These are phyloP conservation scores for Hiodon alosoides DNA, from an alignment of 2,113 vertebrate genomes.

Conservation along the genomic window DNA sequence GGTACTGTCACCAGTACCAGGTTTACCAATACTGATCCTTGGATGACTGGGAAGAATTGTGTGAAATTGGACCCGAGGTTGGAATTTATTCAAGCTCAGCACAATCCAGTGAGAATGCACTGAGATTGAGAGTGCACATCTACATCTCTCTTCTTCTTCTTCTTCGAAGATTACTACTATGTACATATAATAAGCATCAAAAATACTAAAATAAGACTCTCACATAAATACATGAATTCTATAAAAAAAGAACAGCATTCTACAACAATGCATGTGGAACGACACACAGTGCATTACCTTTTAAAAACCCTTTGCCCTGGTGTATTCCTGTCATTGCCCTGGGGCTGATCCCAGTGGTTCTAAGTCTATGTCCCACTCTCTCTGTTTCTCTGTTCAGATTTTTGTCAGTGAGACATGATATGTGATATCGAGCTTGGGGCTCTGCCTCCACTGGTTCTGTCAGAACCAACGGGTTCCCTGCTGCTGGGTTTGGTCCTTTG, in stretches of 20 bases:
- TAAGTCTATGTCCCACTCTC: neutral
- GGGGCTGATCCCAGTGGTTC: neutral
- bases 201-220: neutral
- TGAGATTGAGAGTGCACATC: too few species aligned
- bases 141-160: neutral
- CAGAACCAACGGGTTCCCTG: conserved; percentile 46
- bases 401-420: neutral
- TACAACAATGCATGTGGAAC: neutral
- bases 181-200: neutral
- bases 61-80: too few species aligned
- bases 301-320: too few species aligned
- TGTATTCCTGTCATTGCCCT: neutral
- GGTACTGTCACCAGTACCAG: neutral
- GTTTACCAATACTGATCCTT: neutral
- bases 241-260: neutral
- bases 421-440: neutral
- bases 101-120: too few species aligned
- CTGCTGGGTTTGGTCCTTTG: conserved; percentile 52
- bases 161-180: neutral
- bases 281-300: neutral
- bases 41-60: neutral
- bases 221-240: neutral
- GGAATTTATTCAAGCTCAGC: too few species aligned
- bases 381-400: neutral
- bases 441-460: conserved; percentile 55